These are phyloP conservation scores for Aporophyla lueneburgensis DNA, from an alignment of 2,888 invertebrate species.

Conservation along the genomic window DNA sequence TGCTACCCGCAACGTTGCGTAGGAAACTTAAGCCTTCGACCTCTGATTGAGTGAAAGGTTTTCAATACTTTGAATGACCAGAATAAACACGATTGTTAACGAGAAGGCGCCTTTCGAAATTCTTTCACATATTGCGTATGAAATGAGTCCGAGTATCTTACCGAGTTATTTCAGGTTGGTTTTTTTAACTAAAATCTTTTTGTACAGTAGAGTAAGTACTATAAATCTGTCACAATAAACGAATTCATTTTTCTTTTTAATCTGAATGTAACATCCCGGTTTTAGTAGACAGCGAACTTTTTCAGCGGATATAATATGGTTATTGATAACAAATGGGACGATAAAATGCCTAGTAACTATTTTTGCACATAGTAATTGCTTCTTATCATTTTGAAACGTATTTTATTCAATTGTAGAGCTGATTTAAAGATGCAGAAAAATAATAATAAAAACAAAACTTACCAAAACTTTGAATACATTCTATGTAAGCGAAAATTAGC, in stretches of 20 bases:
- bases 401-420: neutral
- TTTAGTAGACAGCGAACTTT: neutral
- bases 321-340: neutral
- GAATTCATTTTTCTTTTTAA: neutral
- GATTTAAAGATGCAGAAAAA: neutral
- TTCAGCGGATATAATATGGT: neutral
- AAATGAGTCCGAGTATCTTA: too few species aligned
- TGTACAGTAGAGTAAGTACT: neutral
- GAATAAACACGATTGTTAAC: neutral
- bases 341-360: neutral
- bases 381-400: neutral
- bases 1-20: too few species aligned
- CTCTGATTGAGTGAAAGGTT: too few species aligned
- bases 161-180: too few species aligned
- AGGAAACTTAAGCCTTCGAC: neutral
- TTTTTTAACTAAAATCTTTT: neutral
- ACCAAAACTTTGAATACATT: conserved; percentile 83
- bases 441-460: conserved; percentile 71
- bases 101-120: too few species aligned
- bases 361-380: neutral
- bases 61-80: neutral
- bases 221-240: neutral
- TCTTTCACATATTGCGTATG: too few species aligned
- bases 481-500: conserved; percentile 81
- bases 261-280: neutral